phyloP scores from a whole-genome alignment of 2,797 vertebrate species.

The Sebastes kiyomatsui region DNA sequence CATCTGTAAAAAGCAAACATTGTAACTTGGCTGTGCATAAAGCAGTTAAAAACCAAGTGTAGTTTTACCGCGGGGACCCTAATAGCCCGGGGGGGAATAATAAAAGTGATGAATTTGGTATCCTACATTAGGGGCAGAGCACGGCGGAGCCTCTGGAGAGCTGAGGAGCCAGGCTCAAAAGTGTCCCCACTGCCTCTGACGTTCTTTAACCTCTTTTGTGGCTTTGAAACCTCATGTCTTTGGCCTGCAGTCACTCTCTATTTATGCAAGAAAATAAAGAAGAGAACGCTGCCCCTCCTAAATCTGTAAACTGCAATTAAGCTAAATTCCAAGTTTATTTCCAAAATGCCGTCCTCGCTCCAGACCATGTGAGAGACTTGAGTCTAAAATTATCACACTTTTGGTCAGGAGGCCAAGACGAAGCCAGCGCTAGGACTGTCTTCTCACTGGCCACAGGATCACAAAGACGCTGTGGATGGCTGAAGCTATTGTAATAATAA shows the following conservation, averaged over 20 bases:
- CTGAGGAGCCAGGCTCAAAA: slow-evolving; percentile 54
- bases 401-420: slow-evolving; percentile 81
- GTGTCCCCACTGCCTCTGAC: slow-evolving; percentile 80
- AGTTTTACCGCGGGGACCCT: slow-evolving; percentile 50
- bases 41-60: slow-evolving; percentile 49
- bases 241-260: slow-evolving; percentile 85
- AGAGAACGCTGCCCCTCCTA: slow-evolving; percentile 87
- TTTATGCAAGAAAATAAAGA: slow-evolving; percentile 88
- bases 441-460: slow-evolving; percentile 70
- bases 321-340: slow-evolving; percentile 88
- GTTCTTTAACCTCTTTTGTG: slow-evolving; percentile 83
- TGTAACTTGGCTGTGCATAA: slow-evolving; percentile 47
- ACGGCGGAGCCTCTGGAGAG: slow-evolving; percentile 31
- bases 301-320: slow-evolving; percentile 89
- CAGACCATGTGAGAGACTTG: slow-evolving; percentile 85
- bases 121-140: slow-evolving; percentile 50
- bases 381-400: slow-evolving; percentile 88
- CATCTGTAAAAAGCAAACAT: slow-evolving; percentile 39
- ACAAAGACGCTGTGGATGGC: slow-evolving; percentile 47
- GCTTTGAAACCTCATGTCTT: slow-evolving; percentile 86
- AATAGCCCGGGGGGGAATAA: slow-evolving; percentile 52
- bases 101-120: slow-evolving; percentile 64
- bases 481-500: slow-evolving; percentile 50
- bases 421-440: slow-evolving; percentile 71
- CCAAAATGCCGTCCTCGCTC: slow-evolving; percentile 84